Evolutionary conservation across 2,113 vertebrate species (phyloP).

Genomic region (Heptranchias perlo): DNA sequence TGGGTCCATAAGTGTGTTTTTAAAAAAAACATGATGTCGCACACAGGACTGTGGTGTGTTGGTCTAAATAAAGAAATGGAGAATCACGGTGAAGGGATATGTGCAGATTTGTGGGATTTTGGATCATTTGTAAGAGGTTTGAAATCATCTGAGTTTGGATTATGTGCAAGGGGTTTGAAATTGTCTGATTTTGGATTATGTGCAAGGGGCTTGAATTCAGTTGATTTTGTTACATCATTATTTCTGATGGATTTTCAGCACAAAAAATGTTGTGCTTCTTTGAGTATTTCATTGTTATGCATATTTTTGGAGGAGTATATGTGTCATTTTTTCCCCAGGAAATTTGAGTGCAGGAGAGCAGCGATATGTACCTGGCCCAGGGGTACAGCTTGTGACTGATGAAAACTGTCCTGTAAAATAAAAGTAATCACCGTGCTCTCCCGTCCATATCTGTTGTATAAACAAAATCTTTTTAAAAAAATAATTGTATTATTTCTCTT

Average conservation of each 20-base stretch:
- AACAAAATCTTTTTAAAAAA: neutral
- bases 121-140: neutral
- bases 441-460: neutral
- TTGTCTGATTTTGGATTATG: neutral
- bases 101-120: neutral
- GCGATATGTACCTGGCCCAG: too few relatives aligned
- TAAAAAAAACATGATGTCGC: neutral
- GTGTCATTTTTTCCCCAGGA: neutral
- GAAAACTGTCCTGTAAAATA: neutral
- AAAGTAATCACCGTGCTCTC: neutral
- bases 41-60: neutral
- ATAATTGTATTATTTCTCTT: neutral
- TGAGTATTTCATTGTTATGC: neutral
- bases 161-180: neutral
- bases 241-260: neutral
- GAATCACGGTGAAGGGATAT: neutral
- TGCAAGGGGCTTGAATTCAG: neutral
- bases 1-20: neutral
- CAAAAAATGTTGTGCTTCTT: neutral
- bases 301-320: neutral
- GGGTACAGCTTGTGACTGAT: neutral
- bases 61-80: neutral
- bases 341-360: neutral
- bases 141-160: neutral
- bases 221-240: neutral